Percentiles rank a stretch among this genome's conserved stretches.
phyloP scores from a whole-genome alignment of 2,888 invertebrate species.

The Ellobium chinense region DNA sequence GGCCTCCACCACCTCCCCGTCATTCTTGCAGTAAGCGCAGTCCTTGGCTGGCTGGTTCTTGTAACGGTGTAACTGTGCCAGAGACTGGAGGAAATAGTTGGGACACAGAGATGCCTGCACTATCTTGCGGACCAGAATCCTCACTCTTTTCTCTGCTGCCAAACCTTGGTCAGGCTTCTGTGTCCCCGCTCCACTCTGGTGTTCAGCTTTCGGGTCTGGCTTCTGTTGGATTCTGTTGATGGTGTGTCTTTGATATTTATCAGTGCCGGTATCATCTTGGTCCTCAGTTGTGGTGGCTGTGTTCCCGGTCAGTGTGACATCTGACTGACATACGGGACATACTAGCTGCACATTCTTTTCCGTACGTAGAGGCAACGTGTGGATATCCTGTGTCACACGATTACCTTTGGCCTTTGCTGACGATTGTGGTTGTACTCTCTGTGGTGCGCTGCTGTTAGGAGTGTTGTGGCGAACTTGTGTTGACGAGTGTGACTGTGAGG shows the following conservation, averaged over 20 bases:
- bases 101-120: constrained; percentile 10
- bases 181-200: background rate
- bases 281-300: background rate
- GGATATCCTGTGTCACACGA: background rate
- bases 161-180: background rate
- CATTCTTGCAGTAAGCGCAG: constrained; percentile 71
- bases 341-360: background rate
- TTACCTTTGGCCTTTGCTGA: background rate
- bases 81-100: constrained; percentile 61
- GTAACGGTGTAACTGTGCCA: constrained; percentile 62
- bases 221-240: background rate
- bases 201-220: background rate
- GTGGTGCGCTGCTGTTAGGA: background rate
- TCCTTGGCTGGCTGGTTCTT: constrained; percentile 56
- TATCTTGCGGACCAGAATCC: background rate
- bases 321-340: background rate
- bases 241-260: background rate
- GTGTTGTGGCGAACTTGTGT: background rate
- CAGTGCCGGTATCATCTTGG: background rate
- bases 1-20: constrained; percentile 59
- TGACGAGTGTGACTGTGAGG: background rate
- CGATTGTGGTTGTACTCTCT: background rate
- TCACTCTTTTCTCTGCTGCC: background rate
- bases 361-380: background rate
- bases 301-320: background rate